These are phyloP conservation scores for Odontamblyopus lacepedii DNA, from an alignment of 2,797 vertebrate species.

Conservation along the genomic window DNA sequence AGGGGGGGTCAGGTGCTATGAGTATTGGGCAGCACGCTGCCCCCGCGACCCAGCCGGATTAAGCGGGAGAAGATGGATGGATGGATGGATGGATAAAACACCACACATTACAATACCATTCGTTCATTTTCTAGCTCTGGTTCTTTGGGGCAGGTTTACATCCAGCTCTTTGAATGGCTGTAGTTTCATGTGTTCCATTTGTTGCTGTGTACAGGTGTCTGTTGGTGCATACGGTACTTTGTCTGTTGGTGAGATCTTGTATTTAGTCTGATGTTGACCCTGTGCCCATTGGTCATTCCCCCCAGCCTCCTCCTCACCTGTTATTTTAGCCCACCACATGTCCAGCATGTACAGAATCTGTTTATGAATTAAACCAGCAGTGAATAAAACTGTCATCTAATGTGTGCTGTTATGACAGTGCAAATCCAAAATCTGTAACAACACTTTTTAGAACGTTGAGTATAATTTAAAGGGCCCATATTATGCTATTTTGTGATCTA, in stretches of 20 bases:
- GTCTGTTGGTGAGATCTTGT: background rate
- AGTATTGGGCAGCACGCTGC: no score
- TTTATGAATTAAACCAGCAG: background rate
- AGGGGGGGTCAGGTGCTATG: no score
- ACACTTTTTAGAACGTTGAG: no score
- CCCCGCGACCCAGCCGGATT: no score
- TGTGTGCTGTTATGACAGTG: background rate
- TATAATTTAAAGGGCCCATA: no score
- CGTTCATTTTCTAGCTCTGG: no score
- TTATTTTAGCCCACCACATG: background rate
- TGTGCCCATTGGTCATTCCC: background rate
- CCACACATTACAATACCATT: no score
- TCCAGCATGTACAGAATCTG: background rate
- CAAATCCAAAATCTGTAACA: background rate
- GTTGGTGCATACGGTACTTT: background rate
- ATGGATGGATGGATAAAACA: no score
- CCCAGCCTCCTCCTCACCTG: background rate
- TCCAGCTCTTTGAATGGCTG: no score
- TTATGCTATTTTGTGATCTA: no score
- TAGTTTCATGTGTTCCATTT: background rate
- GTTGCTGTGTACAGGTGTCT: background rate
- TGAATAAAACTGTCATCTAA: background rate
- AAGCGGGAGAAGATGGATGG: no score
- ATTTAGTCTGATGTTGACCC: background rate
- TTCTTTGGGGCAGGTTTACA: no score